A percentile compares a stretch with the other conserved stretches of the same genome.
These are phyloP conservation scores for Motacilla alba DNA, from an alignment of 2,113 vertebrate species.

Conservation along the genomic window DNA sequence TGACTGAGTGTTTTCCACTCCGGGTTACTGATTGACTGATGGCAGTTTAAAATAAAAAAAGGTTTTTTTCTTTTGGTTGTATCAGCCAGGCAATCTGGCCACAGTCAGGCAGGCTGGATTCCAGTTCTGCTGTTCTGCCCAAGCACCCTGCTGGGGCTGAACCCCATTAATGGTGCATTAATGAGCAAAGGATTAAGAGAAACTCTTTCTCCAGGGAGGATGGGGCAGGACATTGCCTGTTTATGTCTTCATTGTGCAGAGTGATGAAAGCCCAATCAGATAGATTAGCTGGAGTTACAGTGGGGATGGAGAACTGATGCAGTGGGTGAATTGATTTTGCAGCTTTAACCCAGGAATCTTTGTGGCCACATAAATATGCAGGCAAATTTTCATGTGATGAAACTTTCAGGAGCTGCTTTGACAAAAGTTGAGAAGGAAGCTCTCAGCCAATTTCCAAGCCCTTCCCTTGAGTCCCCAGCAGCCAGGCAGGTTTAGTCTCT, in stretches of 20 bases:
- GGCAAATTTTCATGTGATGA: not conserved
- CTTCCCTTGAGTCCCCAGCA: constrained; percentile 15
- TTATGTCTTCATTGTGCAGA: not conserved
- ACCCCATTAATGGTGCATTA: not conserved
- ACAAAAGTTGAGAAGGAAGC: constrained; percentile 8
- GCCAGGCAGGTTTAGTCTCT: constrained; percentile 38
- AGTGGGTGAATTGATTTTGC: not conserved
- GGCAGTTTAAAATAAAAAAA: too few relatives aligned
- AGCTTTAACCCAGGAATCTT: not conserved
- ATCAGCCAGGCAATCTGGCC: not conserved
- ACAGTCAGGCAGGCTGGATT: not conserved
- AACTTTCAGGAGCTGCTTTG: constrained; percentile 8
- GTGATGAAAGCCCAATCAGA: not conserved
- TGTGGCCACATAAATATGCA: not conserved
- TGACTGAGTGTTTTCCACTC: not conserved
- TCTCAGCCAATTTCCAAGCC: constrained; percentile 26
- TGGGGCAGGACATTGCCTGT: not conserved
- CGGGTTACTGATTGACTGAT: not conserved
- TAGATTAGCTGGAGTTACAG: not conserved
- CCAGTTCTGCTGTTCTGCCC: not conserved
- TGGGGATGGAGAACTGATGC: not conserved
- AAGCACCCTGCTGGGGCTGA: not conserved
- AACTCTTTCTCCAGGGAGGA: not conserved
- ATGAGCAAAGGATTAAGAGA: not conserved
- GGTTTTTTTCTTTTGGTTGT: not conserved